Conservation (phyloP, 2,888 invertebrate species). For the Galerucella pusilla region DNA sequence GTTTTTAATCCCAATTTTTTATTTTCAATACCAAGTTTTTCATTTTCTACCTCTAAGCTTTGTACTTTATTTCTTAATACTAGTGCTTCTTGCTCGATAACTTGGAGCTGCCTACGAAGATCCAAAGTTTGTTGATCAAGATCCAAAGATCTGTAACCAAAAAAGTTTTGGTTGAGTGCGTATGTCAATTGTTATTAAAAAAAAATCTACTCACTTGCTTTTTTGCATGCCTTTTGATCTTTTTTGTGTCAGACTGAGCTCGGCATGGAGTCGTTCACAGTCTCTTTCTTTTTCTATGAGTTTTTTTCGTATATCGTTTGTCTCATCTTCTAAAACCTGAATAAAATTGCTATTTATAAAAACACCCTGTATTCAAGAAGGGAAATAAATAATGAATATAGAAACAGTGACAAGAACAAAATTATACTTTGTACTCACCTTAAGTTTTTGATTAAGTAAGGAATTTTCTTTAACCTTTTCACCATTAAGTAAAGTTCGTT, state of each 20-base stretch:
- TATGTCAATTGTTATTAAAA: neutral
- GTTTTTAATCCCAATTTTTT: constrained; percentile 75
- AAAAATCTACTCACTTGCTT: constrained; percentile 69
- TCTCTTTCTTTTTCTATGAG: constrained; percentile 86
- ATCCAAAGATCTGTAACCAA: constrained; percentile 69
- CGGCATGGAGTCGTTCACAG: constrained; percentile 80
- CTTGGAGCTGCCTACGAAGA: constrained; percentile 78
- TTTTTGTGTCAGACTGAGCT: constrained; percentile 73
- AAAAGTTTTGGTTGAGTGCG: constrained; percentile 25
- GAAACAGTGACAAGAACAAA: too few relatives aligned
- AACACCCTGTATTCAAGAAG: too few relatives aligned
- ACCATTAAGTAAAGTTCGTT: constrained; percentile 50
- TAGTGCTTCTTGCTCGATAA: constrained; percentile 81
- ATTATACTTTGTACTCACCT: constrained; percentile 65
- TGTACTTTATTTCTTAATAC: constrained; percentile 76
- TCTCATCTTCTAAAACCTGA: constrained; percentile 77
- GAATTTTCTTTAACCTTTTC: constrained; percentile 64
- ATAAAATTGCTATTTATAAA: constrained; percentile 53
- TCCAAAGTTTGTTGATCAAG: constrained; percentile 75
- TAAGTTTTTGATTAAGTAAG: constrained; percentile 75
- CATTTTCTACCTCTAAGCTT: constrained; percentile 79
- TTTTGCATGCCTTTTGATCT: constrained; percentile 71
- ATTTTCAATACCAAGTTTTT: constrained; percentile 79
- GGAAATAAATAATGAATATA: too few relatives aligned
- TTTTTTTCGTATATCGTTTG: constrained; percentile 78